phyloP scores from a whole-genome alignment of 2,113 vertebrate genomes.

The Oncorhynchus nerka region DNA sequence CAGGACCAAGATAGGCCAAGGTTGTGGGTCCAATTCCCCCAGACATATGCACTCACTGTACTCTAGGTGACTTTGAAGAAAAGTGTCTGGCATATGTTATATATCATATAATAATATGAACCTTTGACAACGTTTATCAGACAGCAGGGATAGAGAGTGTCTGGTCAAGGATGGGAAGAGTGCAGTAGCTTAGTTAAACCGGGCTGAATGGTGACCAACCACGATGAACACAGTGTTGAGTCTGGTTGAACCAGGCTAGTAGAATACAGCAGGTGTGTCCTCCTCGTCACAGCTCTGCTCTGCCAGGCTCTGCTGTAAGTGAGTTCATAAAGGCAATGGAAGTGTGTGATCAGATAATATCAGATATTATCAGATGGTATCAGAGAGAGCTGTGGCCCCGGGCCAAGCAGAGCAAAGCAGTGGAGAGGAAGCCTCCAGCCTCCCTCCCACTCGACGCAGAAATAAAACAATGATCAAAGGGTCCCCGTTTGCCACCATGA shows the following conservation, averaged over 20 bases:
- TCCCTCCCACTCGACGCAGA: conserved; percentile 37
- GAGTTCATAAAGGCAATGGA: conserved; percentile 32
- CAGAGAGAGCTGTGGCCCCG: conserved; percentile 33
- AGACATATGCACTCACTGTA: too few species aligned
- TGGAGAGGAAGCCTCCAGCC: background rate
- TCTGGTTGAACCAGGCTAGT: too few species aligned
- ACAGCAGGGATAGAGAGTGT: too few species aligned
- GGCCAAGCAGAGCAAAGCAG: conserved; percentile 34
- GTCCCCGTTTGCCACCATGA: conserved; percentile 23
- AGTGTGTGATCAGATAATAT: conserved; percentile 44
- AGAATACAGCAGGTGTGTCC: conserved; percentile 6
- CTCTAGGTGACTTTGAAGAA: too few species aligned
- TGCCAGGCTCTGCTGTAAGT: background rate
- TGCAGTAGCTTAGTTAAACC: too few species aligned
- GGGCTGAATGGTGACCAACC: too few species aligned
- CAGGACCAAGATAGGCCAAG: too few species aligned
- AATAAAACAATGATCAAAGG: conserved; percentile 29
- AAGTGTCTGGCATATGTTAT: too few species aligned
- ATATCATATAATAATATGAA: too few species aligned
- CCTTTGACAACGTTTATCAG: too few species aligned
- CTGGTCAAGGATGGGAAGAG: too few species aligned
- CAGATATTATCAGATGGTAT: conserved; percentile 49
- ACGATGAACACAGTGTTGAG: too few species aligned
- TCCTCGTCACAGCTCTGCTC: conserved; percentile 1
- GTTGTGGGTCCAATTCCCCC: background rate